A percentile compares a stretch with the other conserved stretches of the same genome.
These are phyloP conservation scores for human DNA, from an alignment of 2,113 vertebrate species.

Conservation along the genomic window DNA sequence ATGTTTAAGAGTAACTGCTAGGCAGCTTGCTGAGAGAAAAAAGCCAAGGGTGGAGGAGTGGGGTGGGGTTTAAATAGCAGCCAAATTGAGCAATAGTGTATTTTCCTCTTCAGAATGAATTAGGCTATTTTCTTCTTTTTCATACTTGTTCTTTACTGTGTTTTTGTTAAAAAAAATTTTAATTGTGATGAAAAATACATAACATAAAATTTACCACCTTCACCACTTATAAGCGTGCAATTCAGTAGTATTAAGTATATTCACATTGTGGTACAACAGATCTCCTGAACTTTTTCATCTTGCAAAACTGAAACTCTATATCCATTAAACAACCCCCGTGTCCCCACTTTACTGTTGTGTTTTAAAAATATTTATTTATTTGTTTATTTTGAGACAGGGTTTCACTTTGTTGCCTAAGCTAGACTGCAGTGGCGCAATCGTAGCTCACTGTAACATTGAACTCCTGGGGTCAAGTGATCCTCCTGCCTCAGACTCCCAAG, in stretches of 20 bases:
- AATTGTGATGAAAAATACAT: neutral
- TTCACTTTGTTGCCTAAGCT: no score
- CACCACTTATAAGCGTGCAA: neutral
- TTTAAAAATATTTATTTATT: neutral
- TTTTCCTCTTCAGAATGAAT: neutral
- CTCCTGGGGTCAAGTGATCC: no score
- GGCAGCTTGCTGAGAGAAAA: neutral
- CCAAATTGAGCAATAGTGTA: neutral
- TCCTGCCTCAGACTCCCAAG: no score
- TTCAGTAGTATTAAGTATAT: neutral
- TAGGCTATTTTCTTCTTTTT: neutral
- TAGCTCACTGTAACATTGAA: no score
- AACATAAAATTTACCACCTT: neutral
- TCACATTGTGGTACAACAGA: neutral
- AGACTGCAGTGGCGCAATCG: no score
- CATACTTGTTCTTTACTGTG: neutral
- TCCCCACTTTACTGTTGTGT: neutral
- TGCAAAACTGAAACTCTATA: neutral
- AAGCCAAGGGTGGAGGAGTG: rapidly evolving
- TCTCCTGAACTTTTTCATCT: neutral
- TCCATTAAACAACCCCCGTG: neutral
- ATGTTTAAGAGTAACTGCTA: neutral
- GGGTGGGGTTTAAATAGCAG: neutral
- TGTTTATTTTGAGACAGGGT: no score
- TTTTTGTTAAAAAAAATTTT: neutral